Evolutionary conservation across 35 echinoderm and acorn worm genomes (phyloP).

Genomic region (Strongylocentrotus purpuratus): DNA sequence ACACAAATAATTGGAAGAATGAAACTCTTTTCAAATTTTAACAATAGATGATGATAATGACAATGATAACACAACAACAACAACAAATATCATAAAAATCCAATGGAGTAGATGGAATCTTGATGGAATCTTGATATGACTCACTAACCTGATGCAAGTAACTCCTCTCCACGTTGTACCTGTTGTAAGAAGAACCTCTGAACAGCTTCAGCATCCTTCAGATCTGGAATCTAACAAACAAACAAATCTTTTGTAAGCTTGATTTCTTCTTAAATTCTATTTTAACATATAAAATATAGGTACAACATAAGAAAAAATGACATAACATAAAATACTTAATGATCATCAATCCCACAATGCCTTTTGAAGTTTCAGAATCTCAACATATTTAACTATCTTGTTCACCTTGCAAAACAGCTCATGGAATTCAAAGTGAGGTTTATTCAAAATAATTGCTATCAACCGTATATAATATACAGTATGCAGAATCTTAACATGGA

Average conservation of each 20-base stretch:
- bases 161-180: conserved; percentile 88
- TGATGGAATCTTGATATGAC: background rate
- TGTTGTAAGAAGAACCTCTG: conserved; percentile 95
- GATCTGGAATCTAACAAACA: conserved; percentile 72
- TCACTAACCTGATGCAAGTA: conserved; percentile 80
- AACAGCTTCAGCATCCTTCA: conserved; percentile 87
- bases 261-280: background rate
- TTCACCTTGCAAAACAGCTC: no score
- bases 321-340: no score
- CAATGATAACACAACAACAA: background rate
- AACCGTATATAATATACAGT: no score
- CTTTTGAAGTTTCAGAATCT: no score
- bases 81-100: no score
- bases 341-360: no score
- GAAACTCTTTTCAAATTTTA: background rate
- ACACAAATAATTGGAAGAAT: background rate
- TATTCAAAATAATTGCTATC: no score
- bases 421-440: no score
- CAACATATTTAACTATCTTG: no score
- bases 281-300: no score
- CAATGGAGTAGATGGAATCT: background rate
- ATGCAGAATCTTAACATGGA: no score
- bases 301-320: no score
- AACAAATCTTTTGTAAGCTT: background rate
- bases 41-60: background rate